phyloP scores from a whole-genome alignment of 2,113 vertebrate species.

The Aptenodytes patagonicus region DNA sequence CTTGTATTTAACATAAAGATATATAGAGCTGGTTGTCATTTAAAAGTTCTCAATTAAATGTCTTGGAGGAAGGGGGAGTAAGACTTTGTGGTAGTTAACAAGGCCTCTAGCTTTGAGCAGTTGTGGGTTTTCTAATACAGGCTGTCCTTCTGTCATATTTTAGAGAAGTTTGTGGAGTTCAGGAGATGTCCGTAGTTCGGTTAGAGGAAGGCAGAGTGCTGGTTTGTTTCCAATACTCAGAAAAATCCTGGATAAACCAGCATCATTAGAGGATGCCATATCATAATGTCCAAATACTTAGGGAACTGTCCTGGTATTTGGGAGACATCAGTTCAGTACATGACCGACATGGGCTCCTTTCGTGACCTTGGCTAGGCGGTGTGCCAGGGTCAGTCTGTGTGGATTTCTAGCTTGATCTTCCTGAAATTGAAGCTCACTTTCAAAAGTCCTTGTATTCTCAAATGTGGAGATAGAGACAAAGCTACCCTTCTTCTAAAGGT shows the following conservation, averaged over 20 bases:
- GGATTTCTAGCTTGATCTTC: neutral
- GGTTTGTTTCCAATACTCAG: neutral
- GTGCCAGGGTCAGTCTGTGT: neutral
- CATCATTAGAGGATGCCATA: neutral
- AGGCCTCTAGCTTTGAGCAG: neutral
- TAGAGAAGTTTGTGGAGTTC: neutral
- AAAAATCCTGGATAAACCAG: neutral
- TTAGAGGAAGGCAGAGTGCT: neutral
- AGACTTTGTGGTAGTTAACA: neutral
- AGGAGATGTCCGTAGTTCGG: fast-evolving
- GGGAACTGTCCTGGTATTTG: neutral
- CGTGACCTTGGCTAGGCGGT: neutral
- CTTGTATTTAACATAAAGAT: neutral
- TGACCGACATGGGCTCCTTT: neutral
- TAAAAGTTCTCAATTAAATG: neutral
- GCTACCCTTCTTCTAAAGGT: neutral
- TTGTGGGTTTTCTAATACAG: neutral
- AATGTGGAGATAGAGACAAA: neutral
- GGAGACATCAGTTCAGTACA: neutral
- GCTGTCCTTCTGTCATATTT: neutral
- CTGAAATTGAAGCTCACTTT: neutral
- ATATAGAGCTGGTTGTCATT: neutral
- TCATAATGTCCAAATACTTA: neutral
- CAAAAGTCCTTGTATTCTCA: neutral
- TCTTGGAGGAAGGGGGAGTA: neutral